Evolutionary conservation across 2,888 invertebrate species (phyloP), one percentile per base, ranked within the genome.

Genomic region (Folsomia manolachei): DNA sequence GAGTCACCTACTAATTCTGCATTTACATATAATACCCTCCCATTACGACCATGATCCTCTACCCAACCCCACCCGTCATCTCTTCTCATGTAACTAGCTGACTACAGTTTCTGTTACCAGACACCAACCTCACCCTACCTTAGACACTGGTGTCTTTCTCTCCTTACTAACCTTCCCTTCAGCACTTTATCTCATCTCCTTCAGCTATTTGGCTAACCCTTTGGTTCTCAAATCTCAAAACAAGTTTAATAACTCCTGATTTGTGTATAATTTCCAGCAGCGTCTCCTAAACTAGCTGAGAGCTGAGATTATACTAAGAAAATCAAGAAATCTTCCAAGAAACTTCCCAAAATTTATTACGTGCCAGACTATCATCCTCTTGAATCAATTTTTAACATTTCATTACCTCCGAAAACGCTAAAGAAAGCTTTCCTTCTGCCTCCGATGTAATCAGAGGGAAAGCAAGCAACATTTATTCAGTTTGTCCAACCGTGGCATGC

Each of bases 11-110:
- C 62, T 62, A 62, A 62, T 62, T 62, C 24, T 25, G 24, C 62
- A 62, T 62, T 62, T 62, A 62, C 62, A 62, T 62, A 62, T 62
- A 62, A 62, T 62, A 25, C 62, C 25, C 62, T 11, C 62, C 19
- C 66, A 66, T 66, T 51, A 66, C 52, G 19, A 25, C 64, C 66
- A 56, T 70, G 51, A 70, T 70, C 63, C 60, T 65, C 61, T 65
- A 68, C 53, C 51, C 63, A 24, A 68, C 71, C 71, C 61, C 71
- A 68, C 53, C 51, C 63, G 24, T 71, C 71, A 71, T 63, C 71
- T 71, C 56, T 71, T 39, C 39, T 39, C n/a, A n/a, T n/a, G n/a
- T n/a, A 39, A 39, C 14, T 9, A 39, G 39, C 39, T 39, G 14
- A 39, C 39, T 14, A 39, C 4, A 39, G 39, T 39, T 39, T 39